Percentiles rank a stretch among this genome's conserved stretches.
Conservation (phyloP, 1,140 invertebrate species). For the Rhopalosiphum padi region DNA sequence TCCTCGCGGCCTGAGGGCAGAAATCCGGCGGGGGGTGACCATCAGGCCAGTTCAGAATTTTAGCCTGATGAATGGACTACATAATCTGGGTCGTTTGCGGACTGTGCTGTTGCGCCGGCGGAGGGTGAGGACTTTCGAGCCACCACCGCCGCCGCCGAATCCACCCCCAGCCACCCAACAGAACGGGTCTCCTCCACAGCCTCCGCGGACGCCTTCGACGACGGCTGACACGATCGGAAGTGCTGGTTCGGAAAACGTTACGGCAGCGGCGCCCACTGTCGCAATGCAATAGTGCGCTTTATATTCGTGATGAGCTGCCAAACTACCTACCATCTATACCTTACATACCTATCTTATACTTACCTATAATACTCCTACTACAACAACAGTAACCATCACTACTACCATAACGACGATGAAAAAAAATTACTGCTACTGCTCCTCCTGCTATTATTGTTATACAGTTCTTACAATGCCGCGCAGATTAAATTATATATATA, state of each 20-base stretch:
- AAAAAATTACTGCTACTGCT: not conserved
- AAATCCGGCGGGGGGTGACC: not conserved
- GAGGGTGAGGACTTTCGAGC: not conserved
- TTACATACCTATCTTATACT: conserved; percentile 1
- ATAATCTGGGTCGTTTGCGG: conserved; percentile 42
- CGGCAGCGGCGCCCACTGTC: not conserved
- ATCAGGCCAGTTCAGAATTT: conserved; percentile 9
- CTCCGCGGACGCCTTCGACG: not conserved
- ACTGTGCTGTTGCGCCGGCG: not conserved
- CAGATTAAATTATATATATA: not conserved
- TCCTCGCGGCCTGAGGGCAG: not conserved
- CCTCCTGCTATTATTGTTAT: not conserved
- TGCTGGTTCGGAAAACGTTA: not conserved
- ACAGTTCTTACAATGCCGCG: not conserved
- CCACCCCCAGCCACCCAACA: not conserved
- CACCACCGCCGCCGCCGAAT: not conserved
- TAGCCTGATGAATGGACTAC: conserved; percentile 26
- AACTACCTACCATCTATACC: not conserved
- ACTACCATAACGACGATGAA: not conserved
- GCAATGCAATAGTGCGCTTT: not conserved
- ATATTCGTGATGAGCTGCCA: not conserved
- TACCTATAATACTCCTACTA: not conserved
- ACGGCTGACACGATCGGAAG: not conserved
- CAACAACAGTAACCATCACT: not conserved
- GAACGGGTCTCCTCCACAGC: not conserved